These are phyloP conservation scores for Gulo gulo DNA, from an alignment of 2,113 vertebrate species.

Conservation along the genomic window DNA sequence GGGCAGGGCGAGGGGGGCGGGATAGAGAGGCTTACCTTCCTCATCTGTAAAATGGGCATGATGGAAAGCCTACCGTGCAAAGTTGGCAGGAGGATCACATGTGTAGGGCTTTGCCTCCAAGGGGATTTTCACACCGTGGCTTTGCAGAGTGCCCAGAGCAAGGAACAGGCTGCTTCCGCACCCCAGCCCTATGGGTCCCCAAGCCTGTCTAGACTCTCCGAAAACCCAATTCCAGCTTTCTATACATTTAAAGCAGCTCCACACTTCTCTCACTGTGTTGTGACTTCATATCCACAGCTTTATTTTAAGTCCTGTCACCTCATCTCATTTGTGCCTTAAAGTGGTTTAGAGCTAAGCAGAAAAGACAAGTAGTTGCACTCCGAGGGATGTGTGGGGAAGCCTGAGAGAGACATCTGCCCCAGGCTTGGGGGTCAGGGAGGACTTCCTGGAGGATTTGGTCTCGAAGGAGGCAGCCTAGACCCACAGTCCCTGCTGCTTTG, in stretches of 20 bases:
- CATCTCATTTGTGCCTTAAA: background rate
- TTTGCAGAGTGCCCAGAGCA: background rate
- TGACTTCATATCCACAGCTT: background rate
- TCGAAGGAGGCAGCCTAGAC: background rate
- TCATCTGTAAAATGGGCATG: background rate
- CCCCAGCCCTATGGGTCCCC: fast-evolving
- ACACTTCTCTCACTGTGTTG: too few relatives aligned
- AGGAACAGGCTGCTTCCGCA: too few relatives aligned
- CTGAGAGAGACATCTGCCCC: background rate
- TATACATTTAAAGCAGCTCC: background rate
- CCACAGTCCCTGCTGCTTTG: background rate
- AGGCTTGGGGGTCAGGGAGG: background rate
- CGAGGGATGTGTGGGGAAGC: fast-evolving
- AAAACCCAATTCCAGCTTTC: background rate
- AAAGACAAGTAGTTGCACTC: background rate
- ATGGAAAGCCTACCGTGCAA: fast-evolving
- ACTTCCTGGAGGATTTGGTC: background rate
- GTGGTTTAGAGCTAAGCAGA: background rate
- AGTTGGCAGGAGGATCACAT: background rate
- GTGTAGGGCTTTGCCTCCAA: too few relatives aligned
- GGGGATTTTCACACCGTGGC: background rate
- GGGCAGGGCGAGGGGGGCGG: too few relatives aligned
- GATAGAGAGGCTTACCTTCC: background rate
- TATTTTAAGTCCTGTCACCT: background rate
- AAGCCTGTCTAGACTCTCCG: background rate